Evolutionary conservation across 2,888 invertebrate species (phyloP).

Genomic region (Aporophyla nigra): DNA sequence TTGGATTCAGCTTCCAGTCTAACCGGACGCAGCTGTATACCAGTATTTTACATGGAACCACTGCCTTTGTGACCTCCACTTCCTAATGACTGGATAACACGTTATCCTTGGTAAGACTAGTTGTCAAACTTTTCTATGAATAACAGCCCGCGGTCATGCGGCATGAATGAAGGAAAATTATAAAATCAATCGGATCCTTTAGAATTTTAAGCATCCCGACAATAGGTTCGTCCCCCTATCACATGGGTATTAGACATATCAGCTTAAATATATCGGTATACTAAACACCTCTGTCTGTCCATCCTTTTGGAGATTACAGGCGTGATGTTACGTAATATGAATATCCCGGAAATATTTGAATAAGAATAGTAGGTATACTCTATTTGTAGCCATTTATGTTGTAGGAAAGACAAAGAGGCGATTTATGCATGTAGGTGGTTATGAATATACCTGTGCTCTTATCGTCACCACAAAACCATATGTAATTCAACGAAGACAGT

Average conservation of each 20-base stretch:
- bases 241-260: not conserved
- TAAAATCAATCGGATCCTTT: not conserved
- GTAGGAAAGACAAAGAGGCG: not conserved
- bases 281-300: not conserved
- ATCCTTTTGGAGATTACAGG: not conserved
- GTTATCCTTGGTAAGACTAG: not conserved
- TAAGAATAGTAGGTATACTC: constrained; percentile 2
- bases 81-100: not conserved
- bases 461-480: not conserved
- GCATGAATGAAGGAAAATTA: not conserved
- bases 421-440: not conserved
- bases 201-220: not conserved
- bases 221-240: not conserved
- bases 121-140: no score
- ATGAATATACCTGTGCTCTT: not conserved
- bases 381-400: constrained; percentile 1
- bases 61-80: not conserved
- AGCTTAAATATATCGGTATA: not conserved
- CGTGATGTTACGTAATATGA: not conserved
- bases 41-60: not conserved
- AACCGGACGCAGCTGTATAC: not conserved
- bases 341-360: not conserved
- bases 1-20: not conserved
- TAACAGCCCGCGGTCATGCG: no score
- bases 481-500: not conserved